Evolutionary conservation across 92 coral and sea anemone genomes (phyloP).

Genomic region (Epizoanthus fatuus): DNA sequence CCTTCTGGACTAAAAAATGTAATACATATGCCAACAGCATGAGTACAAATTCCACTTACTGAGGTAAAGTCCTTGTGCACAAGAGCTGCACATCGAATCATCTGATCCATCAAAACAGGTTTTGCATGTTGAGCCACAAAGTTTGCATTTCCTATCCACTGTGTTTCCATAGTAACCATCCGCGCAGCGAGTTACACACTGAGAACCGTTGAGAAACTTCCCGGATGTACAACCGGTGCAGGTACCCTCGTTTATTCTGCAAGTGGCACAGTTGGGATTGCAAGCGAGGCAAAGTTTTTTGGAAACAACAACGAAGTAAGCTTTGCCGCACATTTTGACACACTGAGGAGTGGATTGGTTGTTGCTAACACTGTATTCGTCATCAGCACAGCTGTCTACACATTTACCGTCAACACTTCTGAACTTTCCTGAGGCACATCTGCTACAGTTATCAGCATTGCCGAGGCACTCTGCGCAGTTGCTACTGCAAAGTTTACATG

Average conservation of each 20-base stretch:
- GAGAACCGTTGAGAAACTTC: conserved; percentile 47
- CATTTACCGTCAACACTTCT: conserved; percentile 38
- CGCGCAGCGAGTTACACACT: conserved; percentile 75
- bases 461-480: conserved; percentile 68
- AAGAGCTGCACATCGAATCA: conserved; percentile 74
- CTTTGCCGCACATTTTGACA: conserved; percentile 16
- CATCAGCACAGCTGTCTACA: conserved; percentile 35
- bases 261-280: conserved; percentile 51
- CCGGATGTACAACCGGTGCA: conserved; percentile 70
- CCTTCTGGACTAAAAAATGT: background rate
- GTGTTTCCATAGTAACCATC: conserved; percentile 82
- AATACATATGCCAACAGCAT: background rate
- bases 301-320: background rate
- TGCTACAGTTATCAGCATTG: conserved; percentile 59
- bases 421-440: conserved; percentile 43
- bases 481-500: conserved; percentile 54
- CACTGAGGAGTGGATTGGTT: background rate
- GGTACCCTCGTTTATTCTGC: conserved; percentile 31
- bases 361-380: background rate
- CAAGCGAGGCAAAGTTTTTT: conserved; percentile 10
- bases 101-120: conserved; percentile 78
- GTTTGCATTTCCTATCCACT: conserved; percentile 48
- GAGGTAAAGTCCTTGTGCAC: conserved; percentile 57
- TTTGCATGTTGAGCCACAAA: conserved; percentile 70
- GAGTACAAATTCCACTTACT: conserved; percentile 58